phyloP scores from a whole-genome alignment of 2,797 vertebrate species.

The Alcedo atthis region DNA sequence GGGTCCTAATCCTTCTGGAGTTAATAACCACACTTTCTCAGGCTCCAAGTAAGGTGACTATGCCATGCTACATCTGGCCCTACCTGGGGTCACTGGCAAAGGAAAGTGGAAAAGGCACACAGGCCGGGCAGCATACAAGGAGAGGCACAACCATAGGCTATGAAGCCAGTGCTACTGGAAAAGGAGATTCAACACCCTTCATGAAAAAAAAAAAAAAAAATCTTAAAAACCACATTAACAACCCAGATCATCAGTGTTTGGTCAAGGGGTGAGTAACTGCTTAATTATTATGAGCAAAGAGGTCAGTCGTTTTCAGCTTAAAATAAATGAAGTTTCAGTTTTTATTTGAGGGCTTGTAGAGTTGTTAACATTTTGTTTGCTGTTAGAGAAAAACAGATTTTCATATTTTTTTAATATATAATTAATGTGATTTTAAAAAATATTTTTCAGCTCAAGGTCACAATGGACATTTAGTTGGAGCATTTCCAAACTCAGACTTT shows the following conservation, averaged over 20 bases:
- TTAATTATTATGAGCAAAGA: neutral
- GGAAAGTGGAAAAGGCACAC: rapidly evolving
- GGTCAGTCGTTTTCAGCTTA: neutral
- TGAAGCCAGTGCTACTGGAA: neutral
- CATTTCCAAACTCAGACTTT: neutral
- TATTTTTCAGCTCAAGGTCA: neutral
- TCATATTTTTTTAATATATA: neutral
- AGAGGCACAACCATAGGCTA: neutral
- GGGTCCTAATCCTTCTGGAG: neutral
- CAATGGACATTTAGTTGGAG: neutral
- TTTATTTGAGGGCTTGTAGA: neutral
- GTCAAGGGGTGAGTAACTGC: neutral
- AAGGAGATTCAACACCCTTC: neutral
- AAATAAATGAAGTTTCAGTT: neutral
- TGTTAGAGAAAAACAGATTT: neutral
- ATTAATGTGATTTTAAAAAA: neutral
- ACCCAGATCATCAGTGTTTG: neutral
- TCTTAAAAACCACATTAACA: neutral
- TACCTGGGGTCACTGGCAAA: rapidly evolving
- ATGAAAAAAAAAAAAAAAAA: neutral
- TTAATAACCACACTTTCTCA: neutral
- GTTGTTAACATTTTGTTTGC: neutral
- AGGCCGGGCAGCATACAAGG: neutral
- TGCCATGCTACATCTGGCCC: rapidly evolving
- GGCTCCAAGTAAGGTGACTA: neutral